Evolutionary conservation across 2,797 vertebrate species (phyloP), one percentile per base, ranked within the genome.

Genomic region (Lagocephalus sceleratus): DNA sequence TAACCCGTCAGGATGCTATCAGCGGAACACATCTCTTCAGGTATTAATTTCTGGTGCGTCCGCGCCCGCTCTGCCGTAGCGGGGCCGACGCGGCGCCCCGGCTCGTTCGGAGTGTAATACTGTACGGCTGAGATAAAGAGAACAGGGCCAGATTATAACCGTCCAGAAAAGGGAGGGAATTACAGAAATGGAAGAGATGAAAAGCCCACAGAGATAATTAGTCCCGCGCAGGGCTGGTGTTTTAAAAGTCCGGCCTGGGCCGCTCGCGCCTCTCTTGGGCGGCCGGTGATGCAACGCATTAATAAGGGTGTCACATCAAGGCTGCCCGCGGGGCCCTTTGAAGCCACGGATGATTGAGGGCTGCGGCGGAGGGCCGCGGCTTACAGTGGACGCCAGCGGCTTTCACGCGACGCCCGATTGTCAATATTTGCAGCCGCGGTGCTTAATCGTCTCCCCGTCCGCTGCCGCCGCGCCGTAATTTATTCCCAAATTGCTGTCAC

Each of bases 171-270:
- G 77, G 66, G 48, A 51, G 66, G 63, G 74, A 79, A 72, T 73
- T 82, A 76, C 69, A 80, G 66, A 79, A 84, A 81, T 63, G 66
- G 71, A 75, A 76, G 76, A 75, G 80, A 79, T 87, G 85, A 82
- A 87, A 86, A 85, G 78, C 75, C 63, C 51, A 54, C 60, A 47
- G 65, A 81, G 81, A 85, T 85, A 86, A 86, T 87, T 85, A 76
- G 83, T 77, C 76, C 64, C 51, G 45, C 63, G 25, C 71, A 68
- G 32, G 47, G 55, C 60, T 10, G 32, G 0, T 35, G 63, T 39
- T 74, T 78, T 71, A 12, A 60, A n/a, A 66, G 53, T 68, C 67
- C 46, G 70, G 63, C 72, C 64, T 53, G 19, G 40, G 20, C 44
- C 41, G 54, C 29, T 40, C 49, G 2, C 21, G 56, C 62, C 44